Evolutionary conservation across 2,797 vertebrate species (phyloP).

Genomic region (Galaxias olidus): DNA sequence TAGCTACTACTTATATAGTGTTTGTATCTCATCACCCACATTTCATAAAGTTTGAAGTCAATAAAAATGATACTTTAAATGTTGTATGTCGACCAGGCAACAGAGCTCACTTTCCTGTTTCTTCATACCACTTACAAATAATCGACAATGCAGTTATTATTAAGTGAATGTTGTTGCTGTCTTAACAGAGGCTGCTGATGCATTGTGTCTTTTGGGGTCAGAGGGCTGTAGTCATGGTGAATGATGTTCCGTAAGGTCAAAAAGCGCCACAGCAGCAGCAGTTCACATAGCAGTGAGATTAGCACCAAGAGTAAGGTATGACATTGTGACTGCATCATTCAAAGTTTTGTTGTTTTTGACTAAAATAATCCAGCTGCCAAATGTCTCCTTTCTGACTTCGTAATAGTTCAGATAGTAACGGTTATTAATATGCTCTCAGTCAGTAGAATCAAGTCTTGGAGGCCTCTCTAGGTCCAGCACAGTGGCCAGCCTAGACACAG

Average conservation of each 20-base stretch:
- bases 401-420: background rate
- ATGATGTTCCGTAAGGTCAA: conserved; percentile 98
- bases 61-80: too few relatives aligned
- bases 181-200: too few relatives aligned
- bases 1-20: too few relatives aligned
- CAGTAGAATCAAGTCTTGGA: conserved; percentile 96
- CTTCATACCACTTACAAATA: too few relatives aligned
- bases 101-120: too few relatives aligned
- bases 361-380: too few relatives aligned
- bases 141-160: too few relatives aligned
- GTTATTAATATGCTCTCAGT: conserved; percentile 67
- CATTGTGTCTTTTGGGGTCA: conserved; percentile 12
- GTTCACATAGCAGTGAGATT: conserved; percentile 97
- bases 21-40: too few relatives aligned
- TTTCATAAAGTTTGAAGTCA: too few relatives aligned
- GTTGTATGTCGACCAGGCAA: too few relatives aligned
- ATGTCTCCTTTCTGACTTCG: background rate
- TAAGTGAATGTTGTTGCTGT: too few relatives aligned
- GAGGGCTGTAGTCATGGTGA: conserved; percentile 75
- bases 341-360: too few relatives aligned
- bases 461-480: conserved; percentile 97
- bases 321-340: background rate
- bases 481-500: conserved; percentile 96
- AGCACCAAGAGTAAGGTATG: conserved; percentile 98
- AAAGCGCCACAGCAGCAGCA: conserved; percentile 98